Base-by-base conservation (phyloP, 2,797 vertebrate species). In the Parambassis ranga region DNA sequence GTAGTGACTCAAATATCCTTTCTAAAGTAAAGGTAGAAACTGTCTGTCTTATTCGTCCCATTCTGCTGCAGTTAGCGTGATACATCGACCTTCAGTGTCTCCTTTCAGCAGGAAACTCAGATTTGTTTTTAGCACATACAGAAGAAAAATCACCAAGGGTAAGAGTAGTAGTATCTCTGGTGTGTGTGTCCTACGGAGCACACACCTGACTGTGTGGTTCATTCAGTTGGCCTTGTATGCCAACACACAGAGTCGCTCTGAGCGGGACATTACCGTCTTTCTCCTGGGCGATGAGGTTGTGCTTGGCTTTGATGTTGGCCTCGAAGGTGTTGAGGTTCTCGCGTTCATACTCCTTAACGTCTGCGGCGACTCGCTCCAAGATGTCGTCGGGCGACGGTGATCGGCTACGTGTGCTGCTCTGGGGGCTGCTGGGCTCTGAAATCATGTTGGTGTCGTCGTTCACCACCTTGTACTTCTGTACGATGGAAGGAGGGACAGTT, bases 291-390 rank as follows among this genome's bases (percentile, higher is more conserved):
- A 99, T 96, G 81, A 98, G 94, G 88, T 98, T 98, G 81, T 96
- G 95, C 86, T 99, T 99, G 87, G 97, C 98, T 87, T 98, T 98
- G 48, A 99, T 93, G 23, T 76, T 97, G 47, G 94, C 97, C 88
- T 99, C 98, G 35, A 99, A 99, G 0, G 94, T 99, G 83, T 99
- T 95, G 43, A 98, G 76, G 1, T 99, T 99, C 84, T 99, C 96
- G 6, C 95, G 92, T 52, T 98, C 97, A 0, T 99, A 99, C 77
- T 98, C 96, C 77, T 99, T 98, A 27, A 99, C 97, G 1, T 99
- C 97, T 0, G 97, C 97, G 4, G 98, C 97, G 0, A 96, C 98
- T 1, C 96, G 92, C 81, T 98, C 97, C 31, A 99, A 75, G 85
- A 98, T 96, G 84, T 98, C 98, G 0, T 99, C 98, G 0, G 98